A percentile compares a stretch with the other conserved stretches of the same genome.
phyloP scores from a whole-genome alignment of 1,140 invertebrate genomes.

The Stenopsyche tienmushanensis region DNA sequence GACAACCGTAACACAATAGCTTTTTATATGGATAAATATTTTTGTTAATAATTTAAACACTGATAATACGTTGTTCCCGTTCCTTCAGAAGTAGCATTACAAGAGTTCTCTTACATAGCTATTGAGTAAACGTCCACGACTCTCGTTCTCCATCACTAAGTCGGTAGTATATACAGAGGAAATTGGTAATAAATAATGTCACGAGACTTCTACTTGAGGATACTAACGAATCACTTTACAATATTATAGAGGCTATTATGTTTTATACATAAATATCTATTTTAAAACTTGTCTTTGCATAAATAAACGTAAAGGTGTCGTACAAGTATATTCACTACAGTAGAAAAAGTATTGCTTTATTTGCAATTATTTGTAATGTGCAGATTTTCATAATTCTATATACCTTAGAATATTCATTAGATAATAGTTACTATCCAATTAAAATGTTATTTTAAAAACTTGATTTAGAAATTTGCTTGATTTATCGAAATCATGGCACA shows the following conservation, averaged over 20 bases:
- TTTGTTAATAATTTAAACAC: too few species aligned
- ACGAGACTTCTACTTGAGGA: constrained; percentile 14
- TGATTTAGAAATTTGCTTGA: constrained; percentile 42
- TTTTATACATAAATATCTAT: constrained; percentile 23
- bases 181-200: constrained; percentile 5
- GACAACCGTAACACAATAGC: not conserved
- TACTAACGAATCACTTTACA: constrained; percentile 29
- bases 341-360: constrained; percentile 43
- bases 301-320: constrained; percentile 36
- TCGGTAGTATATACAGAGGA: constrained; percentile 22
- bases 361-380: constrained; percentile 43
- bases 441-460: constrained; percentile 40
- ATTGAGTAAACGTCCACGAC: not conserved
- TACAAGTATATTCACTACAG: constrained; percentile 41
- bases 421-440: constrained; percentile 39
- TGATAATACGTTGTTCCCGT: too few species aligned
- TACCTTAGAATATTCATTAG: constrained; percentile 41
- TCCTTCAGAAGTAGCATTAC: too few species aligned
- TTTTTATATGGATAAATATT: too few species aligned
- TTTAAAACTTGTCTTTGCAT: constrained; percentile 35
- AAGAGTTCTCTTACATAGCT: too few species aligned
- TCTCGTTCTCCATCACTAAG: constrained; percentile 3
- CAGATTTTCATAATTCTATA: constrained; percentile 39
- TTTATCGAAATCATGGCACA: constrained; percentile 37
- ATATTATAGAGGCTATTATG: constrained; percentile 27